These are phyloP conservation scores for Ecliptopera silaceata DNA, from an alignment of 2,888 invertebrate species.

Conservation along the genomic window DNA sequence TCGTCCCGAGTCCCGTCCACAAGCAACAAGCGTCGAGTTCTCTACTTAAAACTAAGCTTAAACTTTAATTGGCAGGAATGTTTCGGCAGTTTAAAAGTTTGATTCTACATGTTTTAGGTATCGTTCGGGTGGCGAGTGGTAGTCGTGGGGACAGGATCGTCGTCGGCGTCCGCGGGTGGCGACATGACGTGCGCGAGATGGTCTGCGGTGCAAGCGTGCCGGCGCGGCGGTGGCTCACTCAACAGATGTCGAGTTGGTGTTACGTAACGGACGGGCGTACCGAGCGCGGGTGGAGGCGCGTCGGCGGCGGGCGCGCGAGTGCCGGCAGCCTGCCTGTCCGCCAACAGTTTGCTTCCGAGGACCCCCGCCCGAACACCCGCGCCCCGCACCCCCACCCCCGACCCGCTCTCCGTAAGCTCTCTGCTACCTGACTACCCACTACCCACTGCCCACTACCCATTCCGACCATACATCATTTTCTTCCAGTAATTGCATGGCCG, in stretches of 20 bases:
- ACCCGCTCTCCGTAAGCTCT: constrained; percentile 31
- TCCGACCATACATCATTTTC: constrained; percentile 43
- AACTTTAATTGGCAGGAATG: constrained; percentile 58
- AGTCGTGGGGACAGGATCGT: constrained; percentile 53
- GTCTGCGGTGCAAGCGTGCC: constrained; percentile 74
- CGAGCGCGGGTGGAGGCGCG: constrained; percentile 62
- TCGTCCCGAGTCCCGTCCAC: constrained; percentile 49
- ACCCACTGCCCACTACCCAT: constrained; percentile 36
- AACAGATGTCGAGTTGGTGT: constrained; percentile 74
- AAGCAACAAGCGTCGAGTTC: constrained; percentile 63
- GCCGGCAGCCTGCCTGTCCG: constrained; percentile 50
- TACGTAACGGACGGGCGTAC: constrained; percentile 67
- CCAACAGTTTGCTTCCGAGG: constrained; percentile 31
- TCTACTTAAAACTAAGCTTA: constrained; percentile 57
- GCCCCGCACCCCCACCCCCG: constrained; percentile 35
- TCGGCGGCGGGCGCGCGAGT: constrained; percentile 71
- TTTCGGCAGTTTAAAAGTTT: constrained; percentile 54
- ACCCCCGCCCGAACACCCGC: constrained; percentile 34
- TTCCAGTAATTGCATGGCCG: constrained; percentile 39
- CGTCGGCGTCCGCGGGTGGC: constrained; percentile 49
- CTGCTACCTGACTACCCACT: constrained; percentile 31
- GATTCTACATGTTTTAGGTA: constrained; percentile 59
- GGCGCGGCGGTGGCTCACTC: constrained; percentile 63
- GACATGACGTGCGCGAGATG: constrained; percentile 67
- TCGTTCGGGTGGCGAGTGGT: constrained; percentile 53